Conservation (phyloP, 2,888 invertebrate species). For the Anodontia alba region DNA sequence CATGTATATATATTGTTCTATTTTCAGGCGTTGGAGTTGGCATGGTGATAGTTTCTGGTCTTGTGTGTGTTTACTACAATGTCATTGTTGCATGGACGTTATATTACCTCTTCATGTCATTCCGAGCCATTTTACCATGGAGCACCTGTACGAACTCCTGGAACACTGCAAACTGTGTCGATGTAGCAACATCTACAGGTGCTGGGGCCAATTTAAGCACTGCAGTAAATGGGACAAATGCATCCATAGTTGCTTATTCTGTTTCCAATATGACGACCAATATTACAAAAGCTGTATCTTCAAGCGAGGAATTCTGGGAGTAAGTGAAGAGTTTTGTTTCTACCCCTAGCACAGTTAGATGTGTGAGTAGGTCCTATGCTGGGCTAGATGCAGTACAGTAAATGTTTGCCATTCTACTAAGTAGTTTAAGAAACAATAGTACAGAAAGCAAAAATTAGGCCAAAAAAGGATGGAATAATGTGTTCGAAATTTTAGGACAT, state of each 20-base stretch:
- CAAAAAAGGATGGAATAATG: no score
- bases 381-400: no score
- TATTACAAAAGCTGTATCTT: slow-evolving; percentile 41
- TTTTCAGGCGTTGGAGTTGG: slow-evolving; percentile 84
- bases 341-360: no score
- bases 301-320: slow-evolving; percentile 81
- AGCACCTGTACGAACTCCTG: slow-evolving; percentile 83
- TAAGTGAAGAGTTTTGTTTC: slow-evolving; percentile 57
- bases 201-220: slow-evolving; percentile 19
- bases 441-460: no score
- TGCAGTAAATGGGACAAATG: slow-evolving; percentile 11
- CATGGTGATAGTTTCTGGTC: slow-evolving; percentile 84
- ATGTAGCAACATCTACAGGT: slow-evolving; percentile 29
- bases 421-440: no score
- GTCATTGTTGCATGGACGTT: slow-evolving; percentile 85
- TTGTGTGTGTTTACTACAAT: slow-evolving; percentile 85
- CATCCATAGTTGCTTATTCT: slow-evolving; percentile 8
- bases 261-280: slow-evolving; percentile 16
- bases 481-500: no score
- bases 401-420: no score
- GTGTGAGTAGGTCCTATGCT: no score
- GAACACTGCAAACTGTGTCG: slow-evolving; percentile 80
- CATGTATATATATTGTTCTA: slow-evolving; percentile 8
- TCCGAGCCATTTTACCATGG: slow-evolving; percentile 83
- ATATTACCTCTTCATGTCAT: slow-evolving; percentile 84